phyloP scores from a whole-genome alignment of 2,113 vertebrate genomes.

The Xiphophorus couchianus region DNA sequence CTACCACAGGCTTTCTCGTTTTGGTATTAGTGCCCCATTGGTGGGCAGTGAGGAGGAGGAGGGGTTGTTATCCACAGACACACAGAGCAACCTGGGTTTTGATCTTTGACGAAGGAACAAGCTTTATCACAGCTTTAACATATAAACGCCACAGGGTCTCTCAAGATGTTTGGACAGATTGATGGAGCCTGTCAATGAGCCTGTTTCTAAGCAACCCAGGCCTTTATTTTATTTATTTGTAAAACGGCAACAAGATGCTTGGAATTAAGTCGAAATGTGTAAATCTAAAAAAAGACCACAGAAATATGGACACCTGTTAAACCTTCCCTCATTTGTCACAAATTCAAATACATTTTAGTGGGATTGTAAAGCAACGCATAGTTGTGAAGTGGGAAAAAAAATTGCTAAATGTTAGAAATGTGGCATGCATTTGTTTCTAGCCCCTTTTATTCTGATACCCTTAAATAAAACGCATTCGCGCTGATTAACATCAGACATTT shows the following conservation, averaged over 20 bases:
- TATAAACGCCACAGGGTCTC: slow-evolving; percentile 38
- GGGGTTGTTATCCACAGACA: slow-evolving; percentile 12
- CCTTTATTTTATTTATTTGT: slow-evolving; percentile 38
- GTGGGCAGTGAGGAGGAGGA: not conserved
- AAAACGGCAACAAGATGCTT: not conserved
- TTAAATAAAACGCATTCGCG: too few relatives aligned
- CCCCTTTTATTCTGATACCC: too few relatives aligned
- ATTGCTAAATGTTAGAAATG: too few relatives aligned
- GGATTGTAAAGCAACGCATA: too few relatives aligned
- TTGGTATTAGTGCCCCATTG: not conserved
- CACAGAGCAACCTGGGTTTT: slow-evolving; percentile 8
- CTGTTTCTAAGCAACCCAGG: slow-evolving; percentile 57
- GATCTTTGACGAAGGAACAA: slow-evolving; percentile 15
- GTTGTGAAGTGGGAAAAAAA: too few relatives aligned
- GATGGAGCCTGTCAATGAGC: slow-evolving; percentile 20
- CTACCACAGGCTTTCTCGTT: slow-evolving; percentile 32
- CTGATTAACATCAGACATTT: too few relatives aligned
- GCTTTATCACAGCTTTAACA: not conserved
- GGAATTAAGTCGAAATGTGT: slow-evolving; percentile 15
- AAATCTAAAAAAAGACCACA: not conserved
- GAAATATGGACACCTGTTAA: not conserved
- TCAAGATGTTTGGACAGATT: slow-evolving; percentile 38
- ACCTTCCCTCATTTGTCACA: too few relatives aligned
- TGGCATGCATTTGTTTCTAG: too few relatives aligned
- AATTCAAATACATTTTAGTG: too few relatives aligned